Percentiles rank a stretch among this genome's conserved stretches.
These are phyloP conservation scores for Diachasmimorpha longicaudata DNA, from an alignment of 1,140 invertebrate species.

Conservation along the genomic window DNA sequence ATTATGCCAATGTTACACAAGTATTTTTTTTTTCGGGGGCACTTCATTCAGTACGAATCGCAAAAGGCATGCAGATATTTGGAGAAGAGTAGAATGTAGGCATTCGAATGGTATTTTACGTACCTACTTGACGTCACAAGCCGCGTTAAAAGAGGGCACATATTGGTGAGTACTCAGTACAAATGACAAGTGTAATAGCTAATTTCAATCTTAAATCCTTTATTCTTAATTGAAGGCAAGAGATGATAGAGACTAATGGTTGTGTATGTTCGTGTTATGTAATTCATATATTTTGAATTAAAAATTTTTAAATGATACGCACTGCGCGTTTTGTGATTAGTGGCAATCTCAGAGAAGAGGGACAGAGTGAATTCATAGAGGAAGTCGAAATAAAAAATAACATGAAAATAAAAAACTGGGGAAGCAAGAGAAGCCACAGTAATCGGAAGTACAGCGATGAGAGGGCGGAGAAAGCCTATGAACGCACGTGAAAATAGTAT, in stretches of 20 bases:
- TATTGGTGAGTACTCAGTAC: conserved; percentile 60
- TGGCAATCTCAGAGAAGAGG: not conserved
- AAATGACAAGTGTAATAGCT: conserved; percentile 30
- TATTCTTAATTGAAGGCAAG: not conserved
- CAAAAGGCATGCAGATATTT: too few relatives aligned
- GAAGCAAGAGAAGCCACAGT: conserved; percentile 11
- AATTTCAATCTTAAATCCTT: not conserved
- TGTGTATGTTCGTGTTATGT: not conserved
- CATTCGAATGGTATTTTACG: conserved; percentile 31
- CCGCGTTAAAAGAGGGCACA: conserved; percentile 63
- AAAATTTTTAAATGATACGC: not conserved
- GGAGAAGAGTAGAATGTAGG: not conserved
- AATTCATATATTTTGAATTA: not conserved
- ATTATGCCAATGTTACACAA: conserved; percentile 8
- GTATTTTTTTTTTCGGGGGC: conserved; percentile 13
- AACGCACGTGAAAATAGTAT: conserved; percentile 35
- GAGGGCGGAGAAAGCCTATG: conserved; percentile 15
- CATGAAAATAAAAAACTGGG: not conserved
- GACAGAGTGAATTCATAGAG: not conserved
- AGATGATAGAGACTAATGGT: conserved; percentile 12
- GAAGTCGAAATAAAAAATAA: not conserved
- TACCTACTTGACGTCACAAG: conserved; percentile 65
- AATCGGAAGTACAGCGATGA: not conserved
- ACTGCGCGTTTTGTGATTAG: not conserved
- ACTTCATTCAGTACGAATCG: not conserved